Conservation (phyloP, 2,797 vertebrate species). For the Lacerta bilineata region DNA sequence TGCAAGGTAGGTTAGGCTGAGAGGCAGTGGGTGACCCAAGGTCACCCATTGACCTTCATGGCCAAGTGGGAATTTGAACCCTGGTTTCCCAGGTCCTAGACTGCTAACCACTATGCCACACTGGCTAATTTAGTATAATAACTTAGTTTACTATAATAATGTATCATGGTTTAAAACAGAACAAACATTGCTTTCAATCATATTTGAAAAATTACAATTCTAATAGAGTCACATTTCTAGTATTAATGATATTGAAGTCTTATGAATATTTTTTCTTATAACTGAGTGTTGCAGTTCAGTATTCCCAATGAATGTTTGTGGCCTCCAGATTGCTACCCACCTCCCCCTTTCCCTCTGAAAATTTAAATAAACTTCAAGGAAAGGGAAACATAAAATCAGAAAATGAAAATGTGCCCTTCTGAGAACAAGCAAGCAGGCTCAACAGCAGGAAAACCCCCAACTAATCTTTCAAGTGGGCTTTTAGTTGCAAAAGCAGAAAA, state of each 20-base stretch:
- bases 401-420: slow-evolving; percentile 59
- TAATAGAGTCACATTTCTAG: not conserved
- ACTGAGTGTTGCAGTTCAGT: slow-evolving; percentile 46
- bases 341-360: slow-evolving; percentile 49
- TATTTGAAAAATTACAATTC: slow-evolving; percentile 23
- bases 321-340: not conserved
- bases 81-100: too few species aligned
- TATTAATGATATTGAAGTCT: slow-evolving; percentile 1
- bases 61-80: too few species aligned
- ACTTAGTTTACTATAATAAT: not conserved
- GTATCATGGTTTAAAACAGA: not conserved
- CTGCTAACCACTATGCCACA: too few species aligned
- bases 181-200: not conserved
- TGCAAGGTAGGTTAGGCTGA: too few species aligned
- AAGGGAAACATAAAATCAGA: slow-evolving; percentile 54
- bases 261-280: slow-evolving; percentile 43
- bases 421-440: slow-evolving; percentile 66
- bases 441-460: slow-evolving; percentile 55
- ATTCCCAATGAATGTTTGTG: not conserved
- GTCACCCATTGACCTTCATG: too few species aligned
- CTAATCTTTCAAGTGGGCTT: slow-evolving; percentile 73
- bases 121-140: not conserved
- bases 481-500: slow-evolving; percentile 69
- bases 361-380: slow-evolving; percentile 56
- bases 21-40: too few species aligned